phyloP scores from a whole-genome alignment of 2,888 invertebrate genomes.

The Cephonodes hylas region DNA sequence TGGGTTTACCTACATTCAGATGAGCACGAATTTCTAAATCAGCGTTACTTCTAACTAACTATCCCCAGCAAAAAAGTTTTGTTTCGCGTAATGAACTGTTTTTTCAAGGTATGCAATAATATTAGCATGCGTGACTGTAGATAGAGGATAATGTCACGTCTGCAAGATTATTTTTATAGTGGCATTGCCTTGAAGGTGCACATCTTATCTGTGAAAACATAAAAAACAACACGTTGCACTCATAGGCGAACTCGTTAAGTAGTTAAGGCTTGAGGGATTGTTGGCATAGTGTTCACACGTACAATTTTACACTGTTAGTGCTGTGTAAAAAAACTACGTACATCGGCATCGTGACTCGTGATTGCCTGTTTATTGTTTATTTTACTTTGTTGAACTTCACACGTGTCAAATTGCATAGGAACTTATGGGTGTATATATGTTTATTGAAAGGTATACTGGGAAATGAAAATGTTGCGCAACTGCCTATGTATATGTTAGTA shows the following conservation, averaged over 20 bases:
- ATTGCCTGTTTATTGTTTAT: constrained; percentile 37
- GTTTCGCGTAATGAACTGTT: not conserved
- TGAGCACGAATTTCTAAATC: too few relatives aligned
- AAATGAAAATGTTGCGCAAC: not conserved
- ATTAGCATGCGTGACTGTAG: constrained; percentile 15
- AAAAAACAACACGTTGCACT: constrained; percentile 16
- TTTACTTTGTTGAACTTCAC: constrained; percentile 40
- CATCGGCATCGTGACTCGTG: constrained; percentile 44
- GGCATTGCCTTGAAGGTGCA: constrained; percentile 34
- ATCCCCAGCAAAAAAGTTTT: not conserved
- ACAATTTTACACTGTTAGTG: constrained; percentile 14
- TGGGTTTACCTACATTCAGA: too few relatives aligned
- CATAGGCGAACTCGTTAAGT: constrained; percentile 15
- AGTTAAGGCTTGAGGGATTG: constrained; percentile 15
- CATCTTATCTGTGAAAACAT: constrained; percentile 33
- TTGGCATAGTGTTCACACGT: constrained; percentile 18
- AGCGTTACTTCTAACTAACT: too few relatives aligned
- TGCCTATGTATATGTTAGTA: not conserved
- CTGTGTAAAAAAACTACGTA: constrained; percentile 12
- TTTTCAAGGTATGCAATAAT: constrained; percentile 5
- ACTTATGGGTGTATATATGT: constrained; percentile 15
- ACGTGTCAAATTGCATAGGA: constrained; percentile 35
- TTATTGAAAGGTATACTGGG: not conserved
- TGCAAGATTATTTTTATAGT: constrained; percentile 19
- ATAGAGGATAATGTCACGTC: constrained; percentile 14